Evolutionary conservation across 2,797 vertebrate species (phyloP), one percentile per base, ranked within the genome.

Genomic region (Leptatherina wallacei): DNA sequence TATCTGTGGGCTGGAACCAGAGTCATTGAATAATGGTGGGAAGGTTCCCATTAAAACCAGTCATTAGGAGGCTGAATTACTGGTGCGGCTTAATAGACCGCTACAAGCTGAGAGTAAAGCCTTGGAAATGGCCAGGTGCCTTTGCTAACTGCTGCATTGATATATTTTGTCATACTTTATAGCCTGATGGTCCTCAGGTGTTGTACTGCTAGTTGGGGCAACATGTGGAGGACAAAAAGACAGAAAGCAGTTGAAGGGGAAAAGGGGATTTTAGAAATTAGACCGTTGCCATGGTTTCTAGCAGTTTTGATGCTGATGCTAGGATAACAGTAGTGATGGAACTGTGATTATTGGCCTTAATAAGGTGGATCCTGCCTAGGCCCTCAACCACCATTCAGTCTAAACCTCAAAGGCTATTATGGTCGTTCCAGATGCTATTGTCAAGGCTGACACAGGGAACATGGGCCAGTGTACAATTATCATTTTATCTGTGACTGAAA

Each of bases 41-140:
- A 82, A 32, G 61, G 70, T 74, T 88, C 66, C 80, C 76, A 84
- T 71, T 87, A 87, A 87, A 92, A 90, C 76, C 87, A 80, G 52
- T 84, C 84, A 84, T 91, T 89, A 93, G 61, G 44, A 42, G 59
- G 74, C 80, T 81, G 82, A 93, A 92, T 83, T 85, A 89, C 78
- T 79, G 75, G 73, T 58, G 38, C 54, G 61, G 76, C 55, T 84
- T 93, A 91, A 93, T 89, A 78, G 82, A 81, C 72, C 92, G 1
- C 10, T 58, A 57, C 61, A 60, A 73, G 75, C 81, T 85, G 75
- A 86, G 80, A 75, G 73, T 71, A 83, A 78, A 88, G 71, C 66
- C 61, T 61, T 35, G 65, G 69, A 85, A 88, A 88, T 84, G 82
- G 77, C 70, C 75, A 70, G 82, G 73, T 77, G 84, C 71, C 80